phyloP scores from a whole-genome alignment of 2,113 vertebrate genomes.

The Saguinus imperator region DNA sequence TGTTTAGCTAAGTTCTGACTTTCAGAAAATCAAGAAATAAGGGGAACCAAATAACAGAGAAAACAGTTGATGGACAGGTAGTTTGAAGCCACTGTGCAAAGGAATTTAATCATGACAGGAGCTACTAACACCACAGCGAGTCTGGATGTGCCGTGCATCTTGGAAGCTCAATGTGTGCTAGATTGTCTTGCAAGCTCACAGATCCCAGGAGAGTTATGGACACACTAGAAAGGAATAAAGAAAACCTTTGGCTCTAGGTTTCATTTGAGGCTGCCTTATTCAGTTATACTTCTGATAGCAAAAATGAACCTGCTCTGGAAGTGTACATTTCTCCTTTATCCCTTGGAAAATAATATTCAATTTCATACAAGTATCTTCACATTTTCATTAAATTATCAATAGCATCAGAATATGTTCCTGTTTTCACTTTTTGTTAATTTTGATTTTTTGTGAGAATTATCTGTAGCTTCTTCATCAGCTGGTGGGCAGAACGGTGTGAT shows the following conservation, averaged over 20 bases:
- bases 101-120: not conserved
- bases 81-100: not conserved
- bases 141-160: accelerated
- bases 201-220: not conserved
- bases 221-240: not conserved
- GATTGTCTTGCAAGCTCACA: not conserved
- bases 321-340: not conserved
- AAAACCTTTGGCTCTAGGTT: not conserved
- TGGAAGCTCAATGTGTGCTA: not conserved
- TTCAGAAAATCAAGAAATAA: not conserved
- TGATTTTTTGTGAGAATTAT: not conserved
- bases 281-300: not conserved
- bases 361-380: not conserved
- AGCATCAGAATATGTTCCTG: not conserved
- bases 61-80: not conserved
- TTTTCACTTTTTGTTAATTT: conserved; percentile 31
- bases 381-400: not conserved
- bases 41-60: not conserved
- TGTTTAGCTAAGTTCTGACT: not conserved
- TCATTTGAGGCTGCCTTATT: not conserved
- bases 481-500: not conserved
- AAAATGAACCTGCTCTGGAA: not conserved
- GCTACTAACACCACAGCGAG: accelerated
- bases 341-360: not conserved
- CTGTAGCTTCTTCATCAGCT: not conserved